Evolutionary conservation across 2,797 vertebrate species (phyloP), one percentile per base, ranked within the genome.

Genomic region (Sarcophilus harrisii): DNA sequence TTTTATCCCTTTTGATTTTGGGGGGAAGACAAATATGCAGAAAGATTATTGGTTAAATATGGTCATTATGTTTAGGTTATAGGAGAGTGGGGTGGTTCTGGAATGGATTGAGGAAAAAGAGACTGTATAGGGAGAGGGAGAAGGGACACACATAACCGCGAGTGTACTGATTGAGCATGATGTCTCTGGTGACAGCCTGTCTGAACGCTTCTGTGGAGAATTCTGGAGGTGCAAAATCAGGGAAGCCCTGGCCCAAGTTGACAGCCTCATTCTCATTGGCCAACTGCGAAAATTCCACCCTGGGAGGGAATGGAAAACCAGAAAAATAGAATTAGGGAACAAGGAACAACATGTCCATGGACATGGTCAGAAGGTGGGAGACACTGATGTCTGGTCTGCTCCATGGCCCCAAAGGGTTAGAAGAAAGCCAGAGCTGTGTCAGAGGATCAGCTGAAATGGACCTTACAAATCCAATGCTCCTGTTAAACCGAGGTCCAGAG

Each of bases 171-270:
- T 99, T 99, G 98, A 99, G 99, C 89, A 98, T 90, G 90, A 98
- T 96, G 94, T 98, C 98, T 0, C 94, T 98, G 0, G 99, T 62
- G 45, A 99, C 18, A 0, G 98, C 99, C 16, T 98, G 98, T 91
- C 91, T 97, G 13, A 99, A 99, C 0, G 99, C 99, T 90, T 99
- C 99, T 97, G 98, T 98, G 57, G 99, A 94, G 4, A 99, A 99
- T 87, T 98, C 97, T 0, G 99, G 99, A 4, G 99, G 99, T 0
- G 99, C 98, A 94, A 99, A 99, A 98, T 99, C 99, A 0, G 99
- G 99, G 95, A 99, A 99, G 9, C 99, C 99, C 94, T 99, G 99
- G 32, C 99, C 99, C 52, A 99, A 98, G 98, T 99, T 99, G 95
- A 99, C 99, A 0, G 96, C 96, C 38, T 99, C 99, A 96, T 99